These are phyloP conservation scores for Monodelphis domestica DNA, from an alignment of 2,797 vertebrate genomes.

Conservation along the genomic window DNA sequence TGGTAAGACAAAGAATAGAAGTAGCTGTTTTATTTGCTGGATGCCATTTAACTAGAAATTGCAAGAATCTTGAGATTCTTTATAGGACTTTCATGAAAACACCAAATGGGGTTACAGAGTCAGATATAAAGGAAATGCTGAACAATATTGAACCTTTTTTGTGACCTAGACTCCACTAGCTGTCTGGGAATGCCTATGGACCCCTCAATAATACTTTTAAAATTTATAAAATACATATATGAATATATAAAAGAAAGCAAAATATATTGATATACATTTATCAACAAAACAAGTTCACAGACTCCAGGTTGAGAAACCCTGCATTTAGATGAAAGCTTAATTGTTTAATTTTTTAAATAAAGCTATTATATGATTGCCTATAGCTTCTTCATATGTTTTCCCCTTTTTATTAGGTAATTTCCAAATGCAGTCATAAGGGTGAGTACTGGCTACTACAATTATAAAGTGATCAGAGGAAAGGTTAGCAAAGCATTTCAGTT, in stretches of 20 bases:
- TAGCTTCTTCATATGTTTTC: constrained; percentile 25
- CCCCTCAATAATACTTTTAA: background rate
- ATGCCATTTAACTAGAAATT: rapidly evolving
- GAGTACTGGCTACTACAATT: constrained; percentile 29
- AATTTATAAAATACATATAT: background rate
- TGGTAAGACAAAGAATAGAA: constrained; percentile 84
- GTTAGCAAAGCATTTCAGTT: background rate
- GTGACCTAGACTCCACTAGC: background rate
- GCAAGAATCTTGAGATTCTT: background rate
- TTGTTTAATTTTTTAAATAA: background rate
- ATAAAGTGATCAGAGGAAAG: background rate
- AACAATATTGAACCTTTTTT: no score
- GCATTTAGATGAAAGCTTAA: background rate
- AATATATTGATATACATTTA: background rate
- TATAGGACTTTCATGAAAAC: background rate
- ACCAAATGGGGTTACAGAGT: no score
- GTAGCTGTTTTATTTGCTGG: background rate
- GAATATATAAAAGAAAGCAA: background rate
- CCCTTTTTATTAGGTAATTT: constrained; percentile 81
- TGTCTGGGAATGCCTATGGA: background rate
- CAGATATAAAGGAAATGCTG: no score
- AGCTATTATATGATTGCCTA: constrained; percentile 2
- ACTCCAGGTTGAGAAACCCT: background rate
- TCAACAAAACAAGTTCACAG: background rate
- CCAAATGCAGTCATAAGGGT: constrained; percentile 83